A percentile compares a stretch with the other conserved stretches of the same genome.
These are phyloP conservation scores for Mythimna albipuncta DNA, from an alignment of 2,888 invertebrate species.

Conservation along the genomic window DNA sequence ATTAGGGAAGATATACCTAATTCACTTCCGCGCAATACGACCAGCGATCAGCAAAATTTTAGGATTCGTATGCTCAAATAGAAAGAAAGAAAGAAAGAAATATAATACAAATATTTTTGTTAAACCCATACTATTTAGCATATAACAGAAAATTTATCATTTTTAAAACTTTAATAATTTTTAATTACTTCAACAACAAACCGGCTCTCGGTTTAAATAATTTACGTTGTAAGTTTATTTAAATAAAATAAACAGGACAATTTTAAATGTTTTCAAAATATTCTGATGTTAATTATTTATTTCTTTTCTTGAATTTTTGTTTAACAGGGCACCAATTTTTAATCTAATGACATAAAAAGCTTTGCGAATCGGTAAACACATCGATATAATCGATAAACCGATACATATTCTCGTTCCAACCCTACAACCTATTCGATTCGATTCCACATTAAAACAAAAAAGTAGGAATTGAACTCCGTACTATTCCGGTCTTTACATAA, in stretches of 20 bases:
- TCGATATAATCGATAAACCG: conserved; percentile 14
- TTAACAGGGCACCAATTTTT: neutral
- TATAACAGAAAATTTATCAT: neutral
- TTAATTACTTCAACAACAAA: neutral
- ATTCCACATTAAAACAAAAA: conserved; percentile 82
- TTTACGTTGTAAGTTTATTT: neutral
- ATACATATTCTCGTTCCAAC: conserved; percentile 57
- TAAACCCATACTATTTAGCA: neutral
- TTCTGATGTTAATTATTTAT: neutral
- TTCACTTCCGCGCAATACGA: no score
- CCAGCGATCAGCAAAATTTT: no score
- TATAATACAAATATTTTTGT: no score
- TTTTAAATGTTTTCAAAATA: neutral
- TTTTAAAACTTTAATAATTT: neutral
- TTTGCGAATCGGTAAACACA: neutral
- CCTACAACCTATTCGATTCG: conserved; percentile 77
- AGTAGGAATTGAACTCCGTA: conserved; percentile 72
- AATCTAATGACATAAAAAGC: neutral
- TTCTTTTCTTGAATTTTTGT: neutral
- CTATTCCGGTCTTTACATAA: conserved; percentile 75
- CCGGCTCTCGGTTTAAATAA: neutral
- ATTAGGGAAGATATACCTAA: no score
- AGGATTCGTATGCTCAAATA: no score
- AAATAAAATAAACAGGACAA: neutral
- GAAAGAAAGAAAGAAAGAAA: no score